Conservation (phyloP, 2,113 vertebrate genomes). For the Choloepus hoffmanni region DNA sequence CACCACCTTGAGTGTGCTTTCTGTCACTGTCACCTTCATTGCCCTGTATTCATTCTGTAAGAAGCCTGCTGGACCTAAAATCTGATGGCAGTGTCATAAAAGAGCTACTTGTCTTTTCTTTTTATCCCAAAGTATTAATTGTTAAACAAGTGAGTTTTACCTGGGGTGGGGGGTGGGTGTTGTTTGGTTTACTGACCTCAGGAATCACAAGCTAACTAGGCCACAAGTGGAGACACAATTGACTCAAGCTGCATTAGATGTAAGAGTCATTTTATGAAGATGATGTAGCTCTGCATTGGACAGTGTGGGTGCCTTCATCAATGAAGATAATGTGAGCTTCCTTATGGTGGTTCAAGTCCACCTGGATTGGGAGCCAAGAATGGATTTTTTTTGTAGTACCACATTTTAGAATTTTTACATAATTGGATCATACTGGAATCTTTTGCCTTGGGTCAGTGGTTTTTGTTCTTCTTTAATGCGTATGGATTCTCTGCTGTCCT, state of each 20-base stretch:
- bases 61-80: neutral
- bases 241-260: too few species aligned
- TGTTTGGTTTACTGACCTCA: neutral
- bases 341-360: neutral
- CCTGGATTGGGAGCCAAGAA: neutral
- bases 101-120: neutral
- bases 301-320: accelerated
- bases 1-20: neutral
- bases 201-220: neutral
- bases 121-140: neutral
- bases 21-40: neutral
- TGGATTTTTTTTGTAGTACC: neutral
- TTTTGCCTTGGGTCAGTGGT: neutral
- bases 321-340: neutral
- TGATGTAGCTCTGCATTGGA: too few species aligned
- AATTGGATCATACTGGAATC: neutral
- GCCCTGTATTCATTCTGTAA: neutral
- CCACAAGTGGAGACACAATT: neutral
- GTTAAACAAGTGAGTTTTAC: neutral
- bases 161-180: neutral
- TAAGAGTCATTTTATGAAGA: neutral
- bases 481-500: neutral
- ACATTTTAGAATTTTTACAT: neutral
- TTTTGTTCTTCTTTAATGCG: neutral
- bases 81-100: neutral